phyloP scores from a whole-genome alignment of 2,888 invertebrate species.

The Diloba caeruleocephala region DNA sequence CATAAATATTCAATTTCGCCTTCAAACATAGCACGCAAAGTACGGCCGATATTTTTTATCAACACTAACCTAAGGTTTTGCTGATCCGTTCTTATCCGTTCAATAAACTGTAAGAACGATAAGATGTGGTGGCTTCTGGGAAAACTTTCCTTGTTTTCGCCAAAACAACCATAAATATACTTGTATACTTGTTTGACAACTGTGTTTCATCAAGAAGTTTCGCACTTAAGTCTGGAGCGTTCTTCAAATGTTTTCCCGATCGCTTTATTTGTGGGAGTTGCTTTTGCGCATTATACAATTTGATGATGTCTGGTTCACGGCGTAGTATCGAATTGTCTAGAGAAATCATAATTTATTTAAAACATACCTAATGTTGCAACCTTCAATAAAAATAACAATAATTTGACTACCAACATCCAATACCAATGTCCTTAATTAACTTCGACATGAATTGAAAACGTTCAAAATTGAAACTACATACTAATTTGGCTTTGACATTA shows the following conservation, averaged over 20 bases:
- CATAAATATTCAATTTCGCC: slow-evolving; percentile 2
- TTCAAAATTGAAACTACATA: no score
- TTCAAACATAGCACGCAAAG: background rate
- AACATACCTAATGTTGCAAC: no score
- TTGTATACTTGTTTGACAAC: background rate
- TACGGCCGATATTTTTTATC: slow-evolving; percentile 19
- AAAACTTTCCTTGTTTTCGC: slow-evolving; percentile 15
- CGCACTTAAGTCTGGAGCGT: slow-evolving; percentile 2
- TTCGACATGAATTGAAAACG: no score
- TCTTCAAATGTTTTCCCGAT: background rate
- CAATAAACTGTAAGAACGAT: slow-evolving; percentile 12
- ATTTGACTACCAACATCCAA: no score
- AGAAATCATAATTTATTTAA: no score
- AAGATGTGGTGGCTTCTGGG: slow-evolving; percentile 4
- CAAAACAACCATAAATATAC: slow-evolving; percentile 6
- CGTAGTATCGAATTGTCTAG: no score
- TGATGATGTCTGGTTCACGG: no score
- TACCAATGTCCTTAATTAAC: no score
- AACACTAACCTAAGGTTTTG: slow-evolving; percentile 2
- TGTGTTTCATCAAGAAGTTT: slow-evolving; percentile 1
- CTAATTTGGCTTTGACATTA: no score
- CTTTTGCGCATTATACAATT: background rate
- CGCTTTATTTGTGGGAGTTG: slow-evolving; percentile 3
- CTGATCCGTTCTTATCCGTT: slow-evolving; percentile 19
- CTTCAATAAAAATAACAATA: no score